A percentile compares a stretch with the other conserved stretches of the same genome.
These are phyloP conservation scores for Enteromius viviparus DNA, from an alignment of 2,797 vertebrate genomes.

Conservation along the genomic window DNA sequence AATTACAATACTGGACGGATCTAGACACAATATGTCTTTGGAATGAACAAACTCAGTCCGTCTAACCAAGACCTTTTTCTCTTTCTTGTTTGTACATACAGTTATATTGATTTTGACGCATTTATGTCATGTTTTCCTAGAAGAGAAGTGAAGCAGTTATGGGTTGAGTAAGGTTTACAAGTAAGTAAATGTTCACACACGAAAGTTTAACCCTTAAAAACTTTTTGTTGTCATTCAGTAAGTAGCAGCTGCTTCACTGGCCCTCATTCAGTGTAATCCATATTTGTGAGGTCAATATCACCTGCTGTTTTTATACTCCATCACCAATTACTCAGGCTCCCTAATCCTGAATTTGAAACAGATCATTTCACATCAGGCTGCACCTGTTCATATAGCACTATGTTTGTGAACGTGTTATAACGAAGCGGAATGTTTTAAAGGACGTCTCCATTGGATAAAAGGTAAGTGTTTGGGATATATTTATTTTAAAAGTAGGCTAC, in stretches of 20 bases:
- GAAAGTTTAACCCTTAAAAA: slow-evolving; percentile 21
- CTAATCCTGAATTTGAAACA: slow-evolving; percentile 53
- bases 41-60: slow-evolving; percentile 57
- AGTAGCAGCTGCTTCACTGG: slow-evolving; percentile 63
- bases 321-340: slow-evolving; percentile 57
- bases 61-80: slow-evolving; percentile 53
- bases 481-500: not conserved
- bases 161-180: not conserved
- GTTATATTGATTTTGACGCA: not conserved
- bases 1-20: slow-evolving; percentile 57
- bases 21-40: slow-evolving; percentile 59
- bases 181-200: slow-evolving; percentile 7
- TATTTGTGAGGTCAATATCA: slow-evolving; percentile 69
- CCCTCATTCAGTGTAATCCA: slow-evolving; percentile 66
- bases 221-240: slow-evolving; percentile 2
- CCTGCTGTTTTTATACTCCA: slow-evolving; percentile 64
- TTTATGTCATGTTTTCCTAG: not conserved
- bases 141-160: not conserved
- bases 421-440: not conserved
- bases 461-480: not conserved
- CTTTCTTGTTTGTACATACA: not conserved
- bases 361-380: slow-evolving; percentile 64
- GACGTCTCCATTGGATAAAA: not conserved
- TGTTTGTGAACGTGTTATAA: not conserved
- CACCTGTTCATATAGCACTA: slow-evolving; percentile 68